Percentiles rank a stretch among this genome's conserved stretches.
phyloP scores from a whole-genome alignment of 2,797 vertebrate genomes.

The Phylloscopus collybita region DNA sequence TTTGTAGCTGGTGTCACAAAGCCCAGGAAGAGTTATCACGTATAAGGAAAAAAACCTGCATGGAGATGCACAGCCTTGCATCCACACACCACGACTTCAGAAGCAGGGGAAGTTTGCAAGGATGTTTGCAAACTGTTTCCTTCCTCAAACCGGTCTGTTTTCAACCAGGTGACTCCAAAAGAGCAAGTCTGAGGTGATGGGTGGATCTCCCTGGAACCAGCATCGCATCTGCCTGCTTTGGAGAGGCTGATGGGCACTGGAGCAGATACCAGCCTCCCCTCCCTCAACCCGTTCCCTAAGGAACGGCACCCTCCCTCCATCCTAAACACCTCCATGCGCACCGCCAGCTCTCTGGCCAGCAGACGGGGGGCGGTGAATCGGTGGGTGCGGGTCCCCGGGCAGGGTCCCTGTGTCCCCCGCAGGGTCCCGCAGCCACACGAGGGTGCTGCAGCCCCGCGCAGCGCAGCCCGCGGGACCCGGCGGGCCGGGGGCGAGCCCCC shows the following conservation, averaged over 20 bases:
- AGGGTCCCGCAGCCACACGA: slow-evolving; percentile 43
- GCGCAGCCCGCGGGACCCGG: neutral
- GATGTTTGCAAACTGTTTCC: neutral
- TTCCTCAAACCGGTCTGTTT: neutral
- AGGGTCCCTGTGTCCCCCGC: neutral
- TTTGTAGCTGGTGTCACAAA: neutral
- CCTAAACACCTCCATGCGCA: neutral
- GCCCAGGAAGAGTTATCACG: neutral
- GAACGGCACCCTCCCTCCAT: rapidly evolving
- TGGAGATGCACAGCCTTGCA: rapidly evolving
- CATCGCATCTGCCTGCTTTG: rapidly evolving
- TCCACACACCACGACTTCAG: neutral
- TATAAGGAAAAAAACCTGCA: neutral
- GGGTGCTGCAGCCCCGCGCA: slow-evolving; percentile 45
- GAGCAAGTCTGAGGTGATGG: too few relatives aligned
- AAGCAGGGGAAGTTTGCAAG: neutral
- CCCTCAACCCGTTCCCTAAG: neutral
- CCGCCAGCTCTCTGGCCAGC: neutral
- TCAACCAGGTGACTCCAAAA: neutral
- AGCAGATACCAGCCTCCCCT: rapidly evolving
- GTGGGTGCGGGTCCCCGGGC: neutral
- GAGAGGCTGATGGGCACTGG: neutral
- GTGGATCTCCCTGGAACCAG: neutral
- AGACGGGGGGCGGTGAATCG: neutral
- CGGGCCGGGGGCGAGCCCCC: neutral